Percentiles rank a stretch among this genome's conserved stretches.
Conservation (phyloP, 2,888 invertebrate species). For the Anthophora plumipes region DNA sequence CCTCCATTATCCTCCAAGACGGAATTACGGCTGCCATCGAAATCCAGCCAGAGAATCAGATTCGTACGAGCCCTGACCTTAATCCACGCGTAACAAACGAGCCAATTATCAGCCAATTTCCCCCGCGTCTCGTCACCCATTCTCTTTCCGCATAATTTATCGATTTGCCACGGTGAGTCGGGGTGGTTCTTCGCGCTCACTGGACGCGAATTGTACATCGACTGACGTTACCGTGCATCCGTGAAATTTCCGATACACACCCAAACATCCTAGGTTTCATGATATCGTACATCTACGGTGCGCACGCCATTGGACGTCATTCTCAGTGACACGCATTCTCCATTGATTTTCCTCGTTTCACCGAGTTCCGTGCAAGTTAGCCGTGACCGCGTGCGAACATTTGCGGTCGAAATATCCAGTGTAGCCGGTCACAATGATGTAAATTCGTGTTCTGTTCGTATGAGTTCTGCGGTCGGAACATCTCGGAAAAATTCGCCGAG, state of each 20-base stretch:
- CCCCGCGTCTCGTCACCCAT: conserved; percentile 26
- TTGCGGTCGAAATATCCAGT: neutral
- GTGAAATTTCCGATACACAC: conserved; percentile 50
- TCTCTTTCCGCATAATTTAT: conserved; percentile 52
- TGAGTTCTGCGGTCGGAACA: neutral
- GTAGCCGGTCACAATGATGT: neutral
- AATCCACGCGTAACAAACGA: conserved; percentile 51
- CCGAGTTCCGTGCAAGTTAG: conserved; percentile 9
- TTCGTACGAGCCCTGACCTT: conserved; percentile 24
- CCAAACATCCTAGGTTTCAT: conserved; percentile 28
- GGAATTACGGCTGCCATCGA: conserved; percentile 11
- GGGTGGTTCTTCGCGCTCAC: conserved; percentile 20
- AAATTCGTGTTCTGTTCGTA: conserved; percentile 1
- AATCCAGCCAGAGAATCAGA: conserved; percentile 18
- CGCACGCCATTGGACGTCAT: conserved; percentile 26
- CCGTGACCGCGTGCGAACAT: neutral
- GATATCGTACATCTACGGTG: conserved; percentile 22
- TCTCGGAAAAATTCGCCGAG: neutral
- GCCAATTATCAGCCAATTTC: conserved; percentile 54
- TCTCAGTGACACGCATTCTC: conserved; percentile 49
- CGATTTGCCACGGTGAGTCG: conserved; percentile 22
- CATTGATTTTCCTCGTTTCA: conserved; percentile 53
- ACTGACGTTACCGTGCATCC: conserved; percentile 17
- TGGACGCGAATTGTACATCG: conserved; percentile 4
- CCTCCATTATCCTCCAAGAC: neutral